Evolutionary conservation across 1,140 invertebrate genomes (phyloP).

Genomic region (Batillaria attramentaria): DNA sequence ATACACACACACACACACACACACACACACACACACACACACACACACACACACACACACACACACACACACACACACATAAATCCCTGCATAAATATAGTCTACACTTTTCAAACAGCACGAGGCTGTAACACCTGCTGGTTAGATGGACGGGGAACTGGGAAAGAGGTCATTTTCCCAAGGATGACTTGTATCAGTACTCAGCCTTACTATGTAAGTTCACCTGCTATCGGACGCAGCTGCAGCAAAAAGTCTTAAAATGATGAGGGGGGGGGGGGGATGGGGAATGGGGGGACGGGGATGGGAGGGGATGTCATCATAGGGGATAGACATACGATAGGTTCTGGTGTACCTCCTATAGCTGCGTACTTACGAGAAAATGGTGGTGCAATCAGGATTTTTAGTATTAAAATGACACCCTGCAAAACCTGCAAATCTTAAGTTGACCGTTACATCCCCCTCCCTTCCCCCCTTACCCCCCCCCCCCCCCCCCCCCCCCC

Average conservation of each 20-base stretch:
- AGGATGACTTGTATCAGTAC: not conserved
- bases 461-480: not conserved
- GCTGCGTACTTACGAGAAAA: too few species aligned
- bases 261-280: too few species aligned
- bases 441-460: too few species aligned
- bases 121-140: not conserved
- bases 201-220: not conserved
- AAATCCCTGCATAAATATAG: too few species aligned
- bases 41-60: constrained; percentile 8
- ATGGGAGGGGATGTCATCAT: too few species aligned
- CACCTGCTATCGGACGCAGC: not conserved
- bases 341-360: too few species aligned
- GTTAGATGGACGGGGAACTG: not conserved
- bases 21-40: not conserved
- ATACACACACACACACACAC: constrained; percentile 12
- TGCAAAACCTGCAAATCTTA: not conserved
- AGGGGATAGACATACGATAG: too few species aligned
- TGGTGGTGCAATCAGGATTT: too few species aligned
- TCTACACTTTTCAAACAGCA: too few species aligned
- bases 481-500: not conserved
- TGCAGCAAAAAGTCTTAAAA: not conserved
- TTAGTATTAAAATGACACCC: not conserved
- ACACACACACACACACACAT: constrained; percentile 23
- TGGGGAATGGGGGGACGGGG: too few species aligned
- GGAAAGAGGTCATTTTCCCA: not conserved